Conservation (phyloP, 2,797 vertebrate species). For the Urocyon cinereoargenteus region DNA sequence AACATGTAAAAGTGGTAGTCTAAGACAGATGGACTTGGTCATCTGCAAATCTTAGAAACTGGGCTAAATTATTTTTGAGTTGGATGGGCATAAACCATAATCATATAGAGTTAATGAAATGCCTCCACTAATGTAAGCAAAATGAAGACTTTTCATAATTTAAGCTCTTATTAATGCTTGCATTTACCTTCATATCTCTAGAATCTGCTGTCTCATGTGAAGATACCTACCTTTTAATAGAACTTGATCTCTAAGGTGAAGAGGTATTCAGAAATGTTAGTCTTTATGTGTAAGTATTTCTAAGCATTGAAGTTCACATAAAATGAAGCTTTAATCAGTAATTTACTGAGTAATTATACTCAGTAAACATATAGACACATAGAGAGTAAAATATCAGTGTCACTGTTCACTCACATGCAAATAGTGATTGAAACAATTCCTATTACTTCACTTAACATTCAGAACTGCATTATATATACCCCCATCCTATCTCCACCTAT, state of each 20-base stretch:
- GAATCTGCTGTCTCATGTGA: slow-evolving; percentile 17
- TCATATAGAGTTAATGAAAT: not conserved
- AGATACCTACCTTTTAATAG: not conserved
- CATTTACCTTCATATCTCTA: not conserved
- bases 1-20: not conserved
- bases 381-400: not conserved
- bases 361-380: slow-evolving; percentile 30
- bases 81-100: not conserved
- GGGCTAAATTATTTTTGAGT: slow-evolving; percentile 5
- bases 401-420: not conserved
- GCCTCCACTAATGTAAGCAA: not conserved
- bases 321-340: slow-evolving; percentile 29
- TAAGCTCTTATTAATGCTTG: not conserved
- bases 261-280: not conserved
- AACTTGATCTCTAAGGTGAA: slow-evolving; percentile 13
- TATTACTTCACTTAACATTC: slow-evolving; percentile 40
- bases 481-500: not conserved
- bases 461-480: slow-evolving; percentile 8
- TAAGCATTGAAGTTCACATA: not conserved
- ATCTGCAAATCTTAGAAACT: slow-evolving; percentile 41
- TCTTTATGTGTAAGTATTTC: slow-evolving; percentile 18
- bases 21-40: not conserved
- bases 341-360: slow-evolving; percentile 15
- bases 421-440: not conserved
- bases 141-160: not conserved